These are phyloP conservation scores for Drosophila ficusphila DNA, from an alignment of 1,140 invertebrate genomes.

Conservation along the genomic window DNA sequence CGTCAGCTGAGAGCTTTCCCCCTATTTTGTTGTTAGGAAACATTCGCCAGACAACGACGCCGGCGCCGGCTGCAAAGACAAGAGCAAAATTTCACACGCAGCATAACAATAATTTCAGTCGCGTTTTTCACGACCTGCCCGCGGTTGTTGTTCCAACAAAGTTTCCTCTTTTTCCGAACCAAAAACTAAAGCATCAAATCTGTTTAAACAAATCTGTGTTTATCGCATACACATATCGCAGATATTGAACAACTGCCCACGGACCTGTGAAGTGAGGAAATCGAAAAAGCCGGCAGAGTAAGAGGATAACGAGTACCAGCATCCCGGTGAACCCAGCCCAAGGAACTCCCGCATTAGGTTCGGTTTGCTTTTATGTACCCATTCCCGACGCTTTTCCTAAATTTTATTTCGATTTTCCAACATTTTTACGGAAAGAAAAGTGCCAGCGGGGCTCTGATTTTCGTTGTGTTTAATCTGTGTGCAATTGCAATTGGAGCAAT, in stretches of 20 bases:
- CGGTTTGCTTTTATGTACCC: conserved; percentile 40
- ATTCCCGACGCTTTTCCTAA: conserved; percentile 31
- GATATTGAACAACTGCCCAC: neutral
- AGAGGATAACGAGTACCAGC: conserved; percentile 9
- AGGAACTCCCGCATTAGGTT: conserved; percentile 22
- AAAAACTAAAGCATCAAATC: conserved; percentile 11
- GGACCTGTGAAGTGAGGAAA: neutral
- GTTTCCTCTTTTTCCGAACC: conserved; percentile 8
- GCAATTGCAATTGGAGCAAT: conserved; percentile 25
- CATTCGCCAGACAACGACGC: conserved; percentile 65
- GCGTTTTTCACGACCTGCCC: conserved; percentile 72
- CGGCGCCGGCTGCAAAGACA: conserved; percentile 45
- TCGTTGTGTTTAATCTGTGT: conserved; percentile 2
- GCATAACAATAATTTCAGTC: conserved; percentile 78
- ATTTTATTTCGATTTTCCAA: conserved; percentile 71
- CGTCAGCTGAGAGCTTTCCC: conserved; percentile 70
- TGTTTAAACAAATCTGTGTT: conserved; percentile 41
- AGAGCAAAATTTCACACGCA: conserved; percentile 71
- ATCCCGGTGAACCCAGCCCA: conserved; percentile 22
- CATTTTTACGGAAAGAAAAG: conserved; percentile 31
- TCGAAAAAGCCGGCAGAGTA: conserved; percentile 18
- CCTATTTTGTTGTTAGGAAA: conserved; percentile 61
- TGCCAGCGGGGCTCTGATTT: neutral
- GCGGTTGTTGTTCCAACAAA: conserved; percentile 62
- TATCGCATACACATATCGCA: conserved; percentile 26